Evolutionary conservation across 2,113 vertebrate species (phyloP), one percentile per base, ranked within the genome.

Genomic region (Natator depressus): DNA sequence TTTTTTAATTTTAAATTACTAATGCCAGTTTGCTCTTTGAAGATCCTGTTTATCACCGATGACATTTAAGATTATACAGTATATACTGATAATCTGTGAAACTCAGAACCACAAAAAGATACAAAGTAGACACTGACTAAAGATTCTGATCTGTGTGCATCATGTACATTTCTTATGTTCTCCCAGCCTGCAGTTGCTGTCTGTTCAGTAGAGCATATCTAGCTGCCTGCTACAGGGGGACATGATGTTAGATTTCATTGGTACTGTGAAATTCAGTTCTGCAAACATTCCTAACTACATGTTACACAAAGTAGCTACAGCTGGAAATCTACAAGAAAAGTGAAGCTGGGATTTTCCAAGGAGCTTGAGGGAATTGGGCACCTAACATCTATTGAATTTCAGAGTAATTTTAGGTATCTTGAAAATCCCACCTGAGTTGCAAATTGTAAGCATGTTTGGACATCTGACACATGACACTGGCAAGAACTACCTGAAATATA

Each of bases 261-360:
- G 80, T 35, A 69, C 31, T 19, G 17, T 69, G 35, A 69, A 69
- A n/a, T 69, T 19, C 35, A n/a, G 65, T 81, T 3, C 72, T 16
- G 76, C 88, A 57, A 0, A 29, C 31, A 2, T 2, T 79, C 27
- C 11, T 1, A 46, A 35, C 53, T n/a, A 46, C 24, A 0, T 0
- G 0, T 42, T 35, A 49, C 3, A 0, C 2, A 50, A 25, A 80
- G 57, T 27, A 69, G 1, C 59, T 9, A 3, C 35, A 55, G 22
- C 14, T 31, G 25, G 57, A 80, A 50, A 88, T 19, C 38, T 3
- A 25, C 27, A 17, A 27, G 13, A 42, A 17, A 49, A 75, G 10
- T 6, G 7, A 72, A 38, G 46, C 78, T 62, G 85, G 53, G 24
- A 3, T 42, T 29, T 35, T 29, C 51, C 0, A 47, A 75, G 55